These are phyloP conservation scores for Salvelinus namaycush DNA, from an alignment of 2,113 vertebrate species.

Conservation along the genomic window DNA sequence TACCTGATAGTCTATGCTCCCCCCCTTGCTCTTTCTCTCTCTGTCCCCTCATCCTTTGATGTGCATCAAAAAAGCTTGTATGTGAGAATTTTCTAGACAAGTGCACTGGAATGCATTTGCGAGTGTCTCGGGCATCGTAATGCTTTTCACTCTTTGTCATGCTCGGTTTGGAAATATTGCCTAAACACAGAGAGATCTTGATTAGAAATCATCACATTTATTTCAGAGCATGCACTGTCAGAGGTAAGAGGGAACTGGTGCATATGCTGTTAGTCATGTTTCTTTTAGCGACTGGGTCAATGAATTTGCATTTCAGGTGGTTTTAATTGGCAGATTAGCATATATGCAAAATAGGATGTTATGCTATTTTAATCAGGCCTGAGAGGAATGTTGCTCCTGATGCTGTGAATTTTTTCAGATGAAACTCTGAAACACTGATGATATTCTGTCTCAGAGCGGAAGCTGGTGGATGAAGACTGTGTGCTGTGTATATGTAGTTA, in stretches of 20 bases:
- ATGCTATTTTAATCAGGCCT: constrained; percentile 60
- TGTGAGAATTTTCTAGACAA: background rate
- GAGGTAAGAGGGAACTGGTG: constrained; percentile 16
- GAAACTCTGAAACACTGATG: background rate
- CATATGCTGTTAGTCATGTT: constrained; percentile 19
- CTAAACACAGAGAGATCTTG: constrained; percentile 3
- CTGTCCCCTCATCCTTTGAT: constrained; percentile 16
- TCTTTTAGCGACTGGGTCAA: constrained; percentile 46
- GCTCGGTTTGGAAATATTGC: constrained; percentile 19
- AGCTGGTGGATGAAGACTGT: constrained; percentile 3
- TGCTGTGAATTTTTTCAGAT: constrained; percentile 18
- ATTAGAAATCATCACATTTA: constrained; percentile 1
- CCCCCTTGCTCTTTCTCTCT: background rate
- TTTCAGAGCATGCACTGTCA: background rate
- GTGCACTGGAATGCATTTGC: background rate
- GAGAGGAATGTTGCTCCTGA: constrained; percentile 21
- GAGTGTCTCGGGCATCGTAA: background rate
- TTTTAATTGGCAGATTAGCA: constrained; percentile 75
- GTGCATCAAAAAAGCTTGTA: constrained; percentile 24
- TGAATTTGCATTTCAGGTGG: constrained; percentile 61
- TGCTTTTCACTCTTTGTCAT: constrained; percentile 4
- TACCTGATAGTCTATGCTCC: background rate
- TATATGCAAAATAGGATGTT: constrained; percentile 57
- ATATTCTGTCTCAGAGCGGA: background rate
- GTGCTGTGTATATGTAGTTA: constrained; percentile 17